phyloP scores from a whole-genome alignment of 2,113 vertebrate genomes.

The Egretta garzetta region DNA sequence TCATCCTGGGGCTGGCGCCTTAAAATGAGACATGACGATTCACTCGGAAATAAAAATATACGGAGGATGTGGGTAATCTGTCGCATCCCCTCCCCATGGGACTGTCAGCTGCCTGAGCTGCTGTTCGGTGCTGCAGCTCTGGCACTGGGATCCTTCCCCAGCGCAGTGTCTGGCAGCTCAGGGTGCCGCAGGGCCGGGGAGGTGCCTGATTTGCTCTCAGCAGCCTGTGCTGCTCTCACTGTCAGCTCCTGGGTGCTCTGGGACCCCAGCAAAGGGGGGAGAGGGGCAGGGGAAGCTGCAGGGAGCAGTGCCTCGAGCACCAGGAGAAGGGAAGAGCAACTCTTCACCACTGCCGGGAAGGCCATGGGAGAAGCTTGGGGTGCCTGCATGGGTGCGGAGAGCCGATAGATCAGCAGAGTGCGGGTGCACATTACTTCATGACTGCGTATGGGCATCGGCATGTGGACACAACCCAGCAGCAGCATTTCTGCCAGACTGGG shows the following conservation, averaged over 20 bases:
- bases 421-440: background rate
- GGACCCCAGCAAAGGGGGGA: background rate
- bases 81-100: background rate
- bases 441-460: accelerated
- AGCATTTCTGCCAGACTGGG: background rate
- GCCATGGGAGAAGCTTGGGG: accelerated
- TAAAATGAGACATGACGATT: background rate
- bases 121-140: background rate
- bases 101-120: background rate
- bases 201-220: background rate
- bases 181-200: accelerated
- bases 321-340: background rate
- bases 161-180: accelerated
- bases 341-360: background rate
- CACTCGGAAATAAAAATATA: background rate
- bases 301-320: background rate
- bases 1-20: background rate
- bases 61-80: background rate
- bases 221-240: background rate
- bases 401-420: accelerated
- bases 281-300: background rate
- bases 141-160: background rate
- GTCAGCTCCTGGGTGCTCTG: background rate
- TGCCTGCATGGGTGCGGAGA: background rate
- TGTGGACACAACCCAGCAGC: background rate